Conservation (phyloP, 92 coral and sea anemone genomes). For the Palythoa caribaeorum region DNA sequence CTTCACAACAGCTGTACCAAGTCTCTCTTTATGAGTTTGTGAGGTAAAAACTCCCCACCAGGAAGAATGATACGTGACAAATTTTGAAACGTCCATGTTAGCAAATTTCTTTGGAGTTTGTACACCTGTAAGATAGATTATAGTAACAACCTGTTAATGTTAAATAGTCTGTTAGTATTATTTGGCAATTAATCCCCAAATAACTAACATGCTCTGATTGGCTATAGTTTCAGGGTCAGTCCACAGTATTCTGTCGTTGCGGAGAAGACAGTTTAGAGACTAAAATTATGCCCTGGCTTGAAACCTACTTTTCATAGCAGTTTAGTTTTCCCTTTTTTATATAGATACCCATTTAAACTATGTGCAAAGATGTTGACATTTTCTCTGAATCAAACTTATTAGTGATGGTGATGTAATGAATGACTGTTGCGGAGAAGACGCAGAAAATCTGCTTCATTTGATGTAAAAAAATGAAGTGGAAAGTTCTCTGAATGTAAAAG, state of each 20-base stretch:
- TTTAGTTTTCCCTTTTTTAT: constrained; percentile 13
- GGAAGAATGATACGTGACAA: constrained; percentile 65
- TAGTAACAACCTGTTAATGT: not conserved
- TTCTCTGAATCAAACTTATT: constrained; percentile 7
- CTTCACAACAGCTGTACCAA: constrained; percentile 47
- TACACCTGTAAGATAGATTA: constrained; percentile 54
- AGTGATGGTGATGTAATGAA: not conserved
- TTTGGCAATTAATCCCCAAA: too few species aligned
- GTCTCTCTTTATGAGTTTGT: constrained; percentile 44
- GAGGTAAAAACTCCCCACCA: constrained; percentile 63
- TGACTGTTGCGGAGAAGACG: constrained; percentile 30
- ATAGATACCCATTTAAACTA: not conserved
- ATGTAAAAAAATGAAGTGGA: constrained; percentile 21
- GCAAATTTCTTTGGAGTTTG: constrained; percentile 68
- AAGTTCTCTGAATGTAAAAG: constrained; percentile 37
- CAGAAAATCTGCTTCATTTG: constrained; percentile 27
- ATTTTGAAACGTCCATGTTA: constrained; percentile 62
- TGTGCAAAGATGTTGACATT: constrained; percentile 5
- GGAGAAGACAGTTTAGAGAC: constrained; percentile 13
- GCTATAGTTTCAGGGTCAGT: not conserved
- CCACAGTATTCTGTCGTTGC: constrained; percentile 10
- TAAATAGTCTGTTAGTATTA: too few species aligned
- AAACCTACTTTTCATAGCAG: constrained; percentile 15
- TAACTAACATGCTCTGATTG: too few species aligned
- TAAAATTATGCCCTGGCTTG: constrained; percentile 10